Base-by-base conservation (phyloP, 2,888 invertebrate species). In the Entomobrya multifasciata region DNA sequence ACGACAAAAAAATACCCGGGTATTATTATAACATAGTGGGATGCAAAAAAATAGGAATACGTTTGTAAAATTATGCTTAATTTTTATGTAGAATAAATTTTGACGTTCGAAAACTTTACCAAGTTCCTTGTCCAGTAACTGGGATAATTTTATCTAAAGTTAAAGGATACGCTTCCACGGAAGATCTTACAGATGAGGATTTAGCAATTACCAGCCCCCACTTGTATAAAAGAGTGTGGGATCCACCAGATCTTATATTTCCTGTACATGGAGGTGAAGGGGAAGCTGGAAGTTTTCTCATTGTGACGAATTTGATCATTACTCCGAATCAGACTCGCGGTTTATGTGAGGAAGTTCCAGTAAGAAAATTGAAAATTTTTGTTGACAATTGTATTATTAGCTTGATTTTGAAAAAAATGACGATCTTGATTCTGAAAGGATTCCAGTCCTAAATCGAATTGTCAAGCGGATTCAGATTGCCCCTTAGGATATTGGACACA, bases 221-320 rank as follows among this genome's bases (percentile, higher is more conserved):
- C 1, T 70, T 89, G 11, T 92, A 92, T 86, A 88, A 90, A 17
- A 88, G 92, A 76, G 88, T 92, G 11, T 82, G 82, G 82, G 82
- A 82, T 60, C 57, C 72, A 1, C 6, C 55, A 4, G 82, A 82
- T 47, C 22, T 82, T 1, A 93, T 94, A 1, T 92, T 93, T n/a
- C 94, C 94, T 5, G 92, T 93, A 2, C 81, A 89, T 72, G 90
- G 90, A 25, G 93, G 93, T 92, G 93, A 93, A 90, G 94, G 93
- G 1, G 57, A 67, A 22, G 67, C 86, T 22, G 88, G 88, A 0
- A 82, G 88, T 41, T 93, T 93, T 87, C 93, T 93, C 91, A 92
- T 93, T 25, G 92, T 92, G 83, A 93, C 94, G 30, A 93, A 94
- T 91, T 91, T 93, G 11, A 91, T 93, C 0, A 92, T 93, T 17